Conservation (phyloP, 2,113 vertebrate genomes). For the Podiceps cristatus region DNA sequence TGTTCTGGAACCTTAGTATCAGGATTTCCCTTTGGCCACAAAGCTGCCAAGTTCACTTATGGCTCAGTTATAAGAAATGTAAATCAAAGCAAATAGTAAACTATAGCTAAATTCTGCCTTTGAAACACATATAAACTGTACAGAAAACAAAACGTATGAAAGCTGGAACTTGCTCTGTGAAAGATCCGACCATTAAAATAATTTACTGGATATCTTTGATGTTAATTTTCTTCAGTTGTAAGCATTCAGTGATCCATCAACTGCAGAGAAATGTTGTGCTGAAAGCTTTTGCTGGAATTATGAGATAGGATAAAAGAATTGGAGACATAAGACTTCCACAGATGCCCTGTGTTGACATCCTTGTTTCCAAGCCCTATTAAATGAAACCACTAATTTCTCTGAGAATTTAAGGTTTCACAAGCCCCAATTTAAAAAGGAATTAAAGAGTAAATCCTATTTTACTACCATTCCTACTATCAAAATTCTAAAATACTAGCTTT, state of each 20-base stretch:
- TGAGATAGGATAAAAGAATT: neutral
- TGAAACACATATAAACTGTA: neutral
- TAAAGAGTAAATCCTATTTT: constrained; percentile 66
- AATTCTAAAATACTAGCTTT: constrained; percentile 39
- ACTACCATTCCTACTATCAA: constrained; percentile 37
- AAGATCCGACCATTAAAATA: constrained; percentile 33
- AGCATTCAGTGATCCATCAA: constrained; percentile 13
- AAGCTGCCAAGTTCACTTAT: constrained; percentile 47
- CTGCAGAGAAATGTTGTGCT: neutral
- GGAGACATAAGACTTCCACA: neutral
- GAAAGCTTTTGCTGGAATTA: constrained; percentile 25
- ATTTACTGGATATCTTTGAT: constrained; percentile 29
- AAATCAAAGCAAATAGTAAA: constrained; percentile 7
- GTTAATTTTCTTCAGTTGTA: constrained; percentile 5
- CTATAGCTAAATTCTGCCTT: neutral
- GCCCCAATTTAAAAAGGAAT: constrained; percentile 45
- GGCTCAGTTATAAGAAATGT: neutral
- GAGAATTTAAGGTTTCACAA: constrained; percentile 31
- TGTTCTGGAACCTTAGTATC: neutral
- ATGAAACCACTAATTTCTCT: constrained; percentile 21
- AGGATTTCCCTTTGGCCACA: constrained; percentile 18
- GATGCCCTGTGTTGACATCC: neutral
- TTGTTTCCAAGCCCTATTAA: constrained; percentile 39
- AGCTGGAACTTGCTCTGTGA: neutral
- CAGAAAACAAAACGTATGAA: neutral